phyloP scores from a whole-genome alignment of 2,797 vertebrate species.

The Vireo griseus region DNA sequence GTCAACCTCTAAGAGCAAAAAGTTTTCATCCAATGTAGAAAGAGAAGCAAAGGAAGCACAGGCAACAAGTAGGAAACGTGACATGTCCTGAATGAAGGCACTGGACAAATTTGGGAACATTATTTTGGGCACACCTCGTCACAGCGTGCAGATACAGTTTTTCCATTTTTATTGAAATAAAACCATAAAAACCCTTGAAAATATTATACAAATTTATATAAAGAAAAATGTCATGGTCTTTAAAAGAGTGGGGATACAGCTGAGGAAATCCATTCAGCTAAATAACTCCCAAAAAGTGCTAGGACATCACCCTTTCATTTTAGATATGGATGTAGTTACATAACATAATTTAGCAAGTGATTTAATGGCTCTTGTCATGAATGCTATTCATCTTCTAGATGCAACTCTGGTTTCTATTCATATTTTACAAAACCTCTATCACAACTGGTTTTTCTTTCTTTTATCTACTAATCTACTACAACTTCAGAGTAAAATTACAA shows the following conservation, averaged over 20 bases:
- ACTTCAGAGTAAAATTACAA: neutral
- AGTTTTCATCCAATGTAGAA: neutral
- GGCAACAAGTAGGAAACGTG: neutral
- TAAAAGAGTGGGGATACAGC: neutral
- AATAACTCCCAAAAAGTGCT: neutral
- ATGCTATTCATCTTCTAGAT: slow-evolving; percentile 11
- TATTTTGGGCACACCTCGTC: neutral
- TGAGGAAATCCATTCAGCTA: neutral
- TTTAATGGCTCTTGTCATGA: slow-evolving; percentile 24
- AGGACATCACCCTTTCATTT: neutral
- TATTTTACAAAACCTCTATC: slow-evolving; percentile 14
- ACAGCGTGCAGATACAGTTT: neutral
- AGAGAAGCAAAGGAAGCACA: neutral
- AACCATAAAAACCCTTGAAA: neutral
- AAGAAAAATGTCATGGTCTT: neutral
- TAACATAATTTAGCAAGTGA: slow-evolving; percentile 3
- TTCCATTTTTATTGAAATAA: neutral
- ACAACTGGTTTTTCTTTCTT: neutral
- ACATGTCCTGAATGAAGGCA: neutral
- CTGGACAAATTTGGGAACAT: neutral
- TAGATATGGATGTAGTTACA: neutral
- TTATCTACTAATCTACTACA: neutral
- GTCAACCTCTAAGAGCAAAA: neutral
- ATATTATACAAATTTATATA: neutral
- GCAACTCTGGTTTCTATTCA: neutral